Evolutionary conservation across 2,113 vertebrate species (phyloP).

Genomic region (Ailurus styani): DNA sequence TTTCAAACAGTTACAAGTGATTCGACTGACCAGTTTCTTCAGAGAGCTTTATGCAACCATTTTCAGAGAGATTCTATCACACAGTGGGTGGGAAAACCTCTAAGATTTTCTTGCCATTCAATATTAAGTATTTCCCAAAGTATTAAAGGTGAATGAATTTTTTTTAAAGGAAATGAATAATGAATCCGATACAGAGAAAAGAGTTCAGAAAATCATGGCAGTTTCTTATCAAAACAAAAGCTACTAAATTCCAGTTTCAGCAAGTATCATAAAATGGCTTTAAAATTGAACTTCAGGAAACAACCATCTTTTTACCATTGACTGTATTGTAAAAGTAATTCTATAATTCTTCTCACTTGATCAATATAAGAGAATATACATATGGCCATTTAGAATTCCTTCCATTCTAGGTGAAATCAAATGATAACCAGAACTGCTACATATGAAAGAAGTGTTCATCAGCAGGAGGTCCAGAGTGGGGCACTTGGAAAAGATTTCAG

Average conservation of each 20-base stretch:
- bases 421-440: background rate
- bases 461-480: background rate
- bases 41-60: background rate
- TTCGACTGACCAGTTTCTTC: background rate
- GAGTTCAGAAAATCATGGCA: background rate
- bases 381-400: background rate
- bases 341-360: background rate
- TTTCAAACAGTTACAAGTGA: background rate
- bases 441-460: background rate
- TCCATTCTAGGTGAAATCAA: background rate
- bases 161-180: background rate
- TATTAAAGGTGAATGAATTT: background rate
- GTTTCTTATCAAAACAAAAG: conserved; percentile 39
- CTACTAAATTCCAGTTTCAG: background rate
- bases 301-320: background rate
- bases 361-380: background rate
- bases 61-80: background rate
- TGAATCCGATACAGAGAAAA: background rate
- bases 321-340: background rate
- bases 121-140: background rate
- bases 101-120: background rate
- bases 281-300: background rate
- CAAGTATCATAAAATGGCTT: conserved; percentile 18
- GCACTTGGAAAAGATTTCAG: background rate
- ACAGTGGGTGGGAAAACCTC: background rate